phyloP scores from a whole-genome alignment of 2,797 vertebrate species.

The Mareca strepera region DNA sequence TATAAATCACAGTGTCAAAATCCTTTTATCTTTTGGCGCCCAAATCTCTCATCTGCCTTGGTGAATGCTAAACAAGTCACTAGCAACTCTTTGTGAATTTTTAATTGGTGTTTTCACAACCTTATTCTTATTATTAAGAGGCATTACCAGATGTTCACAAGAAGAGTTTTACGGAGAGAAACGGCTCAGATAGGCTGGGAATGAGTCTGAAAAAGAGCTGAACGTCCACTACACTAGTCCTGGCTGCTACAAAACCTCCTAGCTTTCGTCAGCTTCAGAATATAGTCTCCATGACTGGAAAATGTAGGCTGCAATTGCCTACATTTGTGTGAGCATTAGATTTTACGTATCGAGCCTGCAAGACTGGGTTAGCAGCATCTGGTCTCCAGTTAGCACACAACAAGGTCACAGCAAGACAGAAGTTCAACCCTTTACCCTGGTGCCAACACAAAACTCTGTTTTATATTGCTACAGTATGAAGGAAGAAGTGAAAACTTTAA shows the following conservation, averaged over 20 bases:
- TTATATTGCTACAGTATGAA: background rate
- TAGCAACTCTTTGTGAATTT: conserved; percentile 70
- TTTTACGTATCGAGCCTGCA: background rate
- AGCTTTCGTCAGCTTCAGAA: background rate
- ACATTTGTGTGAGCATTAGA: background rate
- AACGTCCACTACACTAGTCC: background rate
- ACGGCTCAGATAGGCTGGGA: background rate
- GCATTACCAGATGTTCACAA: conserved; percentile 61
- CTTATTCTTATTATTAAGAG: conserved; percentile 52
- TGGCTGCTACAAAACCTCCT: background rate
- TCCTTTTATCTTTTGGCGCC: conserved; percentile 71
- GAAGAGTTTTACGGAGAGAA: background rate
- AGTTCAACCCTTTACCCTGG: background rate
- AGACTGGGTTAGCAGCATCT: background rate
- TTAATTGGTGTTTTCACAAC: conserved; percentile 73
- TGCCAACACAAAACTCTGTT: background rate
- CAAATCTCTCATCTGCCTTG: conserved; percentile 68
- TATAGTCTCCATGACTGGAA: background rate
- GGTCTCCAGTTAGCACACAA: fast-evolving
- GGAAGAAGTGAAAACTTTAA: background rate
- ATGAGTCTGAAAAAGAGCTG: background rate
- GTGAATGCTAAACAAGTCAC: conserved; percentile 54
- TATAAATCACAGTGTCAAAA: conserved; percentile 72
- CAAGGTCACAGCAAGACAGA: background rate
- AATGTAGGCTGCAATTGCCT: background rate